A percentile compares a stretch with the other conserved stretches of the same genome.
phyloP scores from a whole-genome alignment of 2,797 vertebrate genomes.

The Heteromormyrus szaboi region DNA sequence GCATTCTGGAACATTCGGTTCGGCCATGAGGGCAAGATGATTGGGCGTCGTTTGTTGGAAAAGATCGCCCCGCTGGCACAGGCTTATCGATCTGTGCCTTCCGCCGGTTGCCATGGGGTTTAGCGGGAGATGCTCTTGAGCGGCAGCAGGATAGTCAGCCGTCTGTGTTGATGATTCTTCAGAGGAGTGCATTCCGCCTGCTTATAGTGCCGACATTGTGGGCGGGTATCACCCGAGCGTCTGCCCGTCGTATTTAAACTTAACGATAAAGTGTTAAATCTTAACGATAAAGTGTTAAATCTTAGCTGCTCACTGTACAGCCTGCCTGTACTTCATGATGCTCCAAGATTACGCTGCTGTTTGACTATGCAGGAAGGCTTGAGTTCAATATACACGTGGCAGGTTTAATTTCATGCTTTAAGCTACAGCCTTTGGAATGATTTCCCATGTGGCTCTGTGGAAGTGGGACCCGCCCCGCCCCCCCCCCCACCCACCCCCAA shows the following conservation, averaged over 20 bases:
- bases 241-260: background rate
- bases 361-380: slow-evolving; percentile 8
- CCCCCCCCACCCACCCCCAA: background rate
- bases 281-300: background rate
- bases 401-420: slow-evolving; percentile 17
- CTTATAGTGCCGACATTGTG: background rate
- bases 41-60: background rate
- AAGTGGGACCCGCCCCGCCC: no score
- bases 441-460: slow-evolving; percentile 22
- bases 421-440: background rate
- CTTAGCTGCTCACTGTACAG: background rate
- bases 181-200: background rate
- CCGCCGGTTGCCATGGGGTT: background rate
- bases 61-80: background rate
- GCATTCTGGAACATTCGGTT: background rate
- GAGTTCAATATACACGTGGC: background rate
- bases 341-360: background rate
- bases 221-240: background rate
- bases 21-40: background rate
- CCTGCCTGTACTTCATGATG: background rate
- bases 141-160: background rate
- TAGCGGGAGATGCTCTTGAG: background rate
- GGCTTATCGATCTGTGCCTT: background rate
- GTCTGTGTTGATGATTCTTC: background rate
- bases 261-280: background rate